Percentiles rank a stretch among this genome's conserved stretches.
Evolutionary conservation across 2,888 invertebrate genomes (phyloP).

Genomic region (Campopleginae sp.): DNA sequence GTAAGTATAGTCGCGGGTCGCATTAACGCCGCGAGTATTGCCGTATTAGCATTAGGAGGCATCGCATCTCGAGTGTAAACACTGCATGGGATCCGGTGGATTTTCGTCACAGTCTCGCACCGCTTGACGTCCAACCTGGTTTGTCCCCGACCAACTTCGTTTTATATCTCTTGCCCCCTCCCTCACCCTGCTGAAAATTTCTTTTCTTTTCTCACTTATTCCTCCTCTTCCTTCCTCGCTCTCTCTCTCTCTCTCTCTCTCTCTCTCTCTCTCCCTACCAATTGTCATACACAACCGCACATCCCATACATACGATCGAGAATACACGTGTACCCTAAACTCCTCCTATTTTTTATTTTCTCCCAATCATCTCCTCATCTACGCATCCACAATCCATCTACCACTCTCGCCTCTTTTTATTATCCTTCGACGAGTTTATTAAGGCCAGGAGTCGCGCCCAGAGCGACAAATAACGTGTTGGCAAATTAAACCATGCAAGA

Average conservation of each 20-base stretch:
- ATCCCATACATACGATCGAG: slow-evolving; percentile 1
- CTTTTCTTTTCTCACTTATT: slow-evolving; percentile 45
- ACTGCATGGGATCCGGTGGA: slow-evolving; percentile 82
- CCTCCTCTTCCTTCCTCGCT: slow-evolving; percentile 23
- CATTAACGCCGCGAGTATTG: slow-evolving; percentile 75
- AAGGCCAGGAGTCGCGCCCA: slow-evolving; percentile 29
- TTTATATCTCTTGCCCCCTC: slow-evolving; percentile 48
- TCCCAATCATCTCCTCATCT: slow-evolving; percentile 46
- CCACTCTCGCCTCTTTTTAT: slow-evolving; percentile 25
- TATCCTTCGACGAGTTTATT: slow-evolving; percentile 44
- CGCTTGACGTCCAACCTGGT: slow-evolving; percentile 71
- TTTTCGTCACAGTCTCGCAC: slow-evolving; percentile 83
- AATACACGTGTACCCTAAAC: slow-evolving; percentile 5
- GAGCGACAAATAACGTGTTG: slow-evolving; percentile 43
- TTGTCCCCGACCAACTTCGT: slow-evolving; percentile 44
- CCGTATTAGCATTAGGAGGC: slow-evolving; percentile 84
- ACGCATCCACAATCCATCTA: slow-evolving; percentile 31
- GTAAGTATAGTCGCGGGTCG: slow-evolving; percentile 69
- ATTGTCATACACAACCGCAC: slow-evolving; percentile 22
- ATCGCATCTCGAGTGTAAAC: slow-evolving; percentile 84
- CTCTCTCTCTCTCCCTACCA: slow-evolving; percentile 44
- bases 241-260: slow-evolving; percentile 39
- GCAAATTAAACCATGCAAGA: slow-evolving; percentile 50
- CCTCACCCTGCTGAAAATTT: slow-evolving; percentile 1
- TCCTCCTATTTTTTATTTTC: slow-evolving; percentile 37